These are phyloP conservation scores for Pharmacophagus antenor DNA, from an alignment of 2,888 invertebrate genomes.

Conservation along the genomic window DNA sequence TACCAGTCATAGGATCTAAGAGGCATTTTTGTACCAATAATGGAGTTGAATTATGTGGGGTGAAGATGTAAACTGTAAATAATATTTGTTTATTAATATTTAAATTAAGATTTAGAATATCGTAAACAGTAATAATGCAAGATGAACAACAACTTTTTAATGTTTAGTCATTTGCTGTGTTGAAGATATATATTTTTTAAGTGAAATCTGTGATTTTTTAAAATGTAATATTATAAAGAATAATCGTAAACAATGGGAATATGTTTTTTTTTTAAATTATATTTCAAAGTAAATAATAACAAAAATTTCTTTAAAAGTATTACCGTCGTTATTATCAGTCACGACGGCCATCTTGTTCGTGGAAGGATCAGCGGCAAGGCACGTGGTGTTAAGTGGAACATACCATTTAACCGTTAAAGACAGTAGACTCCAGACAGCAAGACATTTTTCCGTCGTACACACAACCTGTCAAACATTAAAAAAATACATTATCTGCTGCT, in stretches of 20 bases:
- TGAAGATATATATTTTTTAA: too few relatives aligned
- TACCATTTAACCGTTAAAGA: constrained; percentile 86
- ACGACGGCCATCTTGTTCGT: constrained; percentile 86
- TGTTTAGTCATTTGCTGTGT: too few relatives aligned
- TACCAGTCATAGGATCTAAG: constrained; percentile 55
- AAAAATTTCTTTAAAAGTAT: constrained; percentile 34
- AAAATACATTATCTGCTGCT: too few relatives aligned
- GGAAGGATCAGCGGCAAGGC: constrained; percentile 78
- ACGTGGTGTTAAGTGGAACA: constrained; percentile 69
- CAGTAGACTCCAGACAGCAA: constrained; percentile 87
- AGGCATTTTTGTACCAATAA: constrained; percentile 53
- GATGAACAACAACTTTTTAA: too few relatives aligned
- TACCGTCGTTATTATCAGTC: constrained; percentile 83
- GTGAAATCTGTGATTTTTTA: too few relatives aligned
- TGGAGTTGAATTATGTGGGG: constrained; percentile 63
- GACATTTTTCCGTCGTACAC: constrained; percentile 76
- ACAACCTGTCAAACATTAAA: constrained; percentile 55
- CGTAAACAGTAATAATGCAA: background rate
- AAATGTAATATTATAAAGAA: too few relatives aligned
- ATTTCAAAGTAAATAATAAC: too few relatives aligned
- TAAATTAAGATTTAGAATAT: too few relatives aligned
- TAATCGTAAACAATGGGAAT: too few relatives aligned
- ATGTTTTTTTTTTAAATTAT: too few relatives aligned
- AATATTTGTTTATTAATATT: too few relatives aligned
- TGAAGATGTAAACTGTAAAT: constrained; percentile 74